Evolutionary conservation across 2,113 vertebrate species (phyloP).

Genomic region (Osmerus eperlanus): DNA sequence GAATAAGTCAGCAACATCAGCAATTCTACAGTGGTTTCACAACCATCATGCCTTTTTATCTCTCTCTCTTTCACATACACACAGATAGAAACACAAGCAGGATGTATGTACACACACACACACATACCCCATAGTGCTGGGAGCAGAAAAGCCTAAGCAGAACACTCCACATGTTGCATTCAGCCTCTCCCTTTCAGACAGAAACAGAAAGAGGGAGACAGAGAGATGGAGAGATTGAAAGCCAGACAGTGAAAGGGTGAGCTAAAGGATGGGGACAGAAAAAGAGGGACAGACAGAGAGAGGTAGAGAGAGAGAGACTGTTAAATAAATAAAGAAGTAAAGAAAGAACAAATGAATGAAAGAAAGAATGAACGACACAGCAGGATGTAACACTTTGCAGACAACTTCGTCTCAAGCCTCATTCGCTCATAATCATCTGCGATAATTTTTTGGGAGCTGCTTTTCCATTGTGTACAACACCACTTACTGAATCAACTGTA

Average conservation of each 20-base stretch:
- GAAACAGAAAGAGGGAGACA: slow-evolving; percentile 4
- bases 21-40: slow-evolving; percentile 15
- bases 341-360: background rate
- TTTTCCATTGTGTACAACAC: no score
- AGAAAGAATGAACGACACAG: no score
- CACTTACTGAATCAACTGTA: no score
- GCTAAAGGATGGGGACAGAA: slow-evolving; percentile 4
- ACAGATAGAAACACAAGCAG: no score
- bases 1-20: slow-evolving; percentile 42
- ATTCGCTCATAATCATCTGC: no score
- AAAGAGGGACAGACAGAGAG: slow-evolving; percentile 7
- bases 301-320: slow-evolving; percentile 6
- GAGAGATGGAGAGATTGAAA: slow-evolving; percentile 13
- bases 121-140: slow-evolving; percentile 20
- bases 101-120: background rate
- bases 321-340: background rate
- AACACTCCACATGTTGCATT: slow-evolving; percentile 28
- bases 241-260: slow-evolving; percentile 9
- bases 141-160: slow-evolving; percentile 32
- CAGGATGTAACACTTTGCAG: no score
- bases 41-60: slow-evolving; percentile 23
- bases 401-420: no score
- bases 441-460: no score
- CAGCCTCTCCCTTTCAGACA: slow-evolving; percentile 19
- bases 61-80: slow-evolving; percentile 10